Evolutionary conservation across 2,113 vertebrate species (phyloP).

Genomic region (Nothobranchius kuhntae): DNA sequence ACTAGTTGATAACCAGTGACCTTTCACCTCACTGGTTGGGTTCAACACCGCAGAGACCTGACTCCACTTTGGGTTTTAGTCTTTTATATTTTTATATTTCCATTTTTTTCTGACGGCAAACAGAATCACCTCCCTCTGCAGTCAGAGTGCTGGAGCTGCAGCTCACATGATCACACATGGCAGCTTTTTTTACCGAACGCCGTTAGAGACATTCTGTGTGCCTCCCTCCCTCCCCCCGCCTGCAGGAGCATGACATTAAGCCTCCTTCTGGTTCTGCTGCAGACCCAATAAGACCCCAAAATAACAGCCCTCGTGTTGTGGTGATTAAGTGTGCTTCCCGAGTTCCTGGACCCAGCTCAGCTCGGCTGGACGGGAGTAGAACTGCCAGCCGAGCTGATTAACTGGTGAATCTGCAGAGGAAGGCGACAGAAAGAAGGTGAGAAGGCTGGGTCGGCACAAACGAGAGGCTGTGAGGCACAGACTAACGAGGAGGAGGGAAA

Average conservation of each 20-base stretch:
- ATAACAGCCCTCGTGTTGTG: neutral
- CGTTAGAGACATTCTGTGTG: constrained; percentile 32
- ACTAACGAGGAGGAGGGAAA: neutral
- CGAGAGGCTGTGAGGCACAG: neutral
- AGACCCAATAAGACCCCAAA: constrained; percentile 13
- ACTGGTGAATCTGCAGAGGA: constrained; percentile 40
- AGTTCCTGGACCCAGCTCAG: neutral
- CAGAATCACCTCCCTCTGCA: too few species aligned
- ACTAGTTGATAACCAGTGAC: too few species aligned
- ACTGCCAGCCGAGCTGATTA: constrained; percentile 48
- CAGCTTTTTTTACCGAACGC: constrained; percentile 43
- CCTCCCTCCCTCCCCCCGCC: neutral
- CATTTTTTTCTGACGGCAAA: too few species aligned
- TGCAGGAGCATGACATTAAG: neutral
- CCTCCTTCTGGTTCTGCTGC: neutral
- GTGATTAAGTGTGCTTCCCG: neutral
- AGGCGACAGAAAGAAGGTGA: constrained; percentile 28
- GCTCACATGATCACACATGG: constrained; percentile 55
- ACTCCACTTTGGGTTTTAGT: too few species aligned
- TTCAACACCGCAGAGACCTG: too few species aligned
- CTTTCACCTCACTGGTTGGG: too few species aligned
- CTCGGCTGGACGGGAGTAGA: constrained; percentile 14
- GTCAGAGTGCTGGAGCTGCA: too few species aligned
- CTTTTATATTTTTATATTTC: too few species aligned
- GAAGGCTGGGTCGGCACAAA: constrained; percentile 5